Evolutionary conservation across 1,140 invertebrate genomes (phyloP), one percentile per base, ranked within the genome.

Genomic region (Globodera ellingtonae): DNA sequence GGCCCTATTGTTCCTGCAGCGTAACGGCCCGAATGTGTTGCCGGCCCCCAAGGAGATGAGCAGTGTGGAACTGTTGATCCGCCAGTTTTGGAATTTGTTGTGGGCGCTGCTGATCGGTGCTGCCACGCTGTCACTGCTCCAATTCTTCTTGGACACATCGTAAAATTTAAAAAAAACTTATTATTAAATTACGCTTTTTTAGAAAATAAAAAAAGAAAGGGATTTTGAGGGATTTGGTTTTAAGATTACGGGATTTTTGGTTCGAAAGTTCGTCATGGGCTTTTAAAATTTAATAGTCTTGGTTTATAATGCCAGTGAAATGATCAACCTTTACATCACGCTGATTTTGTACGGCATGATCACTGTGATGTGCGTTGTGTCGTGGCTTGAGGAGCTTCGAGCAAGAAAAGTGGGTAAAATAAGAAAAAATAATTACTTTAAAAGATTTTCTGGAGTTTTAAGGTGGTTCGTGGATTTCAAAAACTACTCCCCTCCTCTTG

Each of bases 401-500:
- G 78, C 78, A n/a, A 44, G 75, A 79, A 70, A 73, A 78, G 78
- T 79, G 70, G 44, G 67, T 15, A 15, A 59, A 75, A 35, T 35
- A 35, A 35, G 0, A 35, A 35, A 3, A 56, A 71, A 46, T 75
- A 6, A 6, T 21, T 75, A 46, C 9, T 77, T 77, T 52, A 65
- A 59, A 67, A n/a, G 6, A n/a, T 62, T 67, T 47, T 70, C 75
- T 69, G 47, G n/a, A 48, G 24, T 79, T 52, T n/a, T 46, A 13
- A 70, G 78, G 82, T 85, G 35, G 82, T 86, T 8, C 59, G 50
- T n/a, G 82, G 82, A 9, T 86, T 85, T 67, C 73, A 81, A 44
- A 85, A 83, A 62, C 75, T 84, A n/a, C 48, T 85, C 13, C 84
- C 89, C 56, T 93, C 97, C 92, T 96, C 95, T 90, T 96, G 96